These are phyloP conservation scores for Falco columbarius DNA, from an alignment of 2,797 vertebrate genomes.

Conservation along the genomic window DNA sequence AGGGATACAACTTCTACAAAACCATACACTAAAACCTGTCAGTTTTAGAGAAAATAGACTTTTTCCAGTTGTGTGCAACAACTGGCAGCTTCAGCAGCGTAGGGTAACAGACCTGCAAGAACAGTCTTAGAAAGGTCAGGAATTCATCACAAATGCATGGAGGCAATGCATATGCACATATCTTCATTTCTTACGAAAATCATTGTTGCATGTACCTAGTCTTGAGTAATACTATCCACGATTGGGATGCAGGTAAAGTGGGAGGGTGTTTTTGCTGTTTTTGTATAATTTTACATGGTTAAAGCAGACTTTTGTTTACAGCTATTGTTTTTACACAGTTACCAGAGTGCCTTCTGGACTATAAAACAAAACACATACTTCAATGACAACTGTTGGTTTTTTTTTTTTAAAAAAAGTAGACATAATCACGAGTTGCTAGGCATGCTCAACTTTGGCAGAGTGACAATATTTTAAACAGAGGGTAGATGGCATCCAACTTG, in stretches of 20 bases:
- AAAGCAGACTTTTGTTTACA: not conserved
- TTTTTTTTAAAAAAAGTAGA: not conserved
- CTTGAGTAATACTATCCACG: not conserved
- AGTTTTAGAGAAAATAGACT: not conserved
- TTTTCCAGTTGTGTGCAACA: not conserved
- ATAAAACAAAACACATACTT: not conserved
- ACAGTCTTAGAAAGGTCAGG: not conserved
- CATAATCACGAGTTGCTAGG: not conserved
- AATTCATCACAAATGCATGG: not conserved
- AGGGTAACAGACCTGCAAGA: not conserved
- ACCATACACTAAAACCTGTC: not conserved
- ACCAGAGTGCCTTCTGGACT: not conserved
- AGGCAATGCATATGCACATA: not conserved
- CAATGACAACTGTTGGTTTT: not conserved
- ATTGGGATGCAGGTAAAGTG: not conserved
- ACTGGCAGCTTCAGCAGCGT: not conserved
- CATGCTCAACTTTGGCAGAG: not conserved
- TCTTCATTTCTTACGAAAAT: not conserved
- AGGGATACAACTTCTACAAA: not conserved
- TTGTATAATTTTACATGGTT: not conserved
- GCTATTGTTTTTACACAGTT: not conserved
- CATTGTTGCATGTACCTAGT: not conserved
- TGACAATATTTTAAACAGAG: not conserved
- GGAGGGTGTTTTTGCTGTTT: not conserved
- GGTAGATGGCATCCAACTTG: not conserved